A percentile compares a stretch with the other conserved stretches of the same genome.
phyloP scores from a whole-genome alignment of 2,888 invertebrate species.

The Halictus ligatus region DNA sequence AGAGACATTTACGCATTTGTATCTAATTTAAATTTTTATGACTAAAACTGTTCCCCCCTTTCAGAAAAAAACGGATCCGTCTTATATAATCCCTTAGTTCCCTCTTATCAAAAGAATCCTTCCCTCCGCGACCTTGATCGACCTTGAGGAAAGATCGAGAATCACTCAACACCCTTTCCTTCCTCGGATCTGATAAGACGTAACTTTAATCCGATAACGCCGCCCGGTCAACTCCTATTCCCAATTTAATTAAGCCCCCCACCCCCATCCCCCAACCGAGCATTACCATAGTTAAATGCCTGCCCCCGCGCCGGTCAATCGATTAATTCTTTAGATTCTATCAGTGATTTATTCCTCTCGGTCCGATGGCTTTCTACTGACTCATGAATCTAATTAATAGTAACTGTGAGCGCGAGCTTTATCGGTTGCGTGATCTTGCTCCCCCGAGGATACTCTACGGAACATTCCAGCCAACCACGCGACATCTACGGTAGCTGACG shows the following conservation, averaged over 20 bases:
- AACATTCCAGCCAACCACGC: conserved; percentile 19
- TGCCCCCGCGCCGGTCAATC: conserved; percentile 9
- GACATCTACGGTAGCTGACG: conserved; percentile 30
- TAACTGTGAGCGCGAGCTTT: conserved; percentile 39
- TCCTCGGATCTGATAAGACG: background rate
- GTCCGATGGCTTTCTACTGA: conserved; percentile 38
- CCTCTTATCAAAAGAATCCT: background rate
- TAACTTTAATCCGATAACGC: background rate
- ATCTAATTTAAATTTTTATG: too few species aligned
- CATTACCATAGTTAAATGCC: conserved; percentile 15
- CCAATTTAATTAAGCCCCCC: conserved; percentile 17
- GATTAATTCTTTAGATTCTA: conserved; percentile 44
- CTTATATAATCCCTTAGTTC: background rate
- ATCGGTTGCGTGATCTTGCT: conserved; percentile 35
- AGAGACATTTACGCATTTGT: too few species aligned
- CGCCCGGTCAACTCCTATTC: background rate
- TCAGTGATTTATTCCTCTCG: conserved; percentile 44
- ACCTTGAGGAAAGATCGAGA: background rate
- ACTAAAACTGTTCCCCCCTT: too few species aligned
- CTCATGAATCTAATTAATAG: conserved; percentile 54
- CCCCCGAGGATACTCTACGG: conserved; percentile 23
- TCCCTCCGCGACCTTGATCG: background rate
- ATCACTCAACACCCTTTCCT: background rate
- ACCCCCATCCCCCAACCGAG: background rate
- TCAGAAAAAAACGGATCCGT: too few species aligned